These are phyloP conservation scores for Dione juno DNA, from an alignment of 2,888 invertebrate species.

Conservation along the genomic window DNA sequence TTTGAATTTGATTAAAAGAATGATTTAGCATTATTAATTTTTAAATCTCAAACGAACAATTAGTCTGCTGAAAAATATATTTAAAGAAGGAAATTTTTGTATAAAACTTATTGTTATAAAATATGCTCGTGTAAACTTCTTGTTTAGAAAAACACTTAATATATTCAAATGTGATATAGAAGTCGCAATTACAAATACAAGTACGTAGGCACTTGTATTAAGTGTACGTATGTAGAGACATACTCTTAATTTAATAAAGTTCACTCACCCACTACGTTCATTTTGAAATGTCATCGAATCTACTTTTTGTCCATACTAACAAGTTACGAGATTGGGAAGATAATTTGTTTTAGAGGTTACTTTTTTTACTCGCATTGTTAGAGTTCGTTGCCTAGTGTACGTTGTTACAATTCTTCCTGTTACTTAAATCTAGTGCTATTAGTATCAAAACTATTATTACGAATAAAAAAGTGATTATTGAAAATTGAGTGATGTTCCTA, in stretches of 20 bases:
- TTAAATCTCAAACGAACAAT: background rate
- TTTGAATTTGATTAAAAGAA: background rate
- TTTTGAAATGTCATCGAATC: constrained; percentile 54
- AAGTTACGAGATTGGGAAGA: constrained; percentile 44
- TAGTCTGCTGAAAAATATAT: background rate
- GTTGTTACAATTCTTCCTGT: constrained; percentile 45
- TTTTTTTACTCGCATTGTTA: constrained; percentile 45
- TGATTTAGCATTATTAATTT: background rate
- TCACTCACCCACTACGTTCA: constrained; percentile 44
- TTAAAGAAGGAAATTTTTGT: background rate
- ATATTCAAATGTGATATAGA: constrained; percentile 7
- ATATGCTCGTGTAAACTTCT: background rate
- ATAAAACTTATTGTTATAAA: background rate
- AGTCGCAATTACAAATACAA: constrained; percentile 11
- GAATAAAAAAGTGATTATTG: background rate
- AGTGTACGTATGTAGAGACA: too few species aligned
- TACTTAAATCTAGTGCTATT: constrained; percentile 25
- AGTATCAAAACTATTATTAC: background rate
- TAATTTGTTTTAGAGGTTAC: constrained; percentile 48
- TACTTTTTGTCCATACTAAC: constrained; percentile 48
- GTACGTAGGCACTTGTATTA: too few species aligned
- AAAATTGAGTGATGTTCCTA: background rate
- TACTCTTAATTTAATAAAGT: constrained; percentile 29
- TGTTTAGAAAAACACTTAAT: background rate
- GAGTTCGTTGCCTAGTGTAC: constrained; percentile 40